These are phyloP conservation scores for Verasper variegatus DNA, from an alignment of 2,113 vertebrate species.

Conservation along the genomic window DNA sequence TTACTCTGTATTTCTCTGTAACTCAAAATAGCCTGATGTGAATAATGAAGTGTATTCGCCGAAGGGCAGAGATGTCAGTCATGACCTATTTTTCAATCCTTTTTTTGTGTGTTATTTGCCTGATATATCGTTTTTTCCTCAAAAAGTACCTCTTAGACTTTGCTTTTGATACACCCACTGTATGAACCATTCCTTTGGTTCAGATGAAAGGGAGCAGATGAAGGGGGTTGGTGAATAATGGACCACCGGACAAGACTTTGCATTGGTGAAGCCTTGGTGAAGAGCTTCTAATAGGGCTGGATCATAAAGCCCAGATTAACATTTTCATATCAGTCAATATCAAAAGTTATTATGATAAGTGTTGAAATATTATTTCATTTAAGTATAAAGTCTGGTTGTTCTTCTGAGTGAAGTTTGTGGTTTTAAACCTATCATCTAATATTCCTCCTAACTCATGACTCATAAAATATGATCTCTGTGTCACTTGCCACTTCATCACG, in stretches of 20 bases:
- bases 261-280: conserved; percentile 23
- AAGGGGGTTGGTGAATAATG: conserved; percentile 50
- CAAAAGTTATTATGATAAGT: too few species aligned
- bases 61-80: background rate
- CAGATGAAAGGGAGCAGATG: conserved; percentile 21
- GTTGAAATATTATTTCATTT: too few species aligned
- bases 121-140: conserved; percentile 15
- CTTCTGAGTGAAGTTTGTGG: too few species aligned
- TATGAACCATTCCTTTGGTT: conserved; percentile 56
- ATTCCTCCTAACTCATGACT: conserved; percentile 4
- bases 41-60: conserved; percentile 22
- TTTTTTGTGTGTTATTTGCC: conserved; percentile 4
- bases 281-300: conserved; percentile 12
- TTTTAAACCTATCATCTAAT: background rate
- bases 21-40: conserved; percentile 6
- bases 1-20: conserved; percentile 1
- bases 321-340: too few species aligned
- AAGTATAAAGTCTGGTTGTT: too few species aligned
- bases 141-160: conserved; percentile 23
- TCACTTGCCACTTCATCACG: conserved; percentile 23
- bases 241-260: conserved; percentile 29
- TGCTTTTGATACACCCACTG: conserved; percentile 48
- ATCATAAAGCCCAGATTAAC: background rate
- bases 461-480: conserved; percentile 32
- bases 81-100: conserved; percentile 14